These are phyloP conservation scores for Taeniopygia guttata DNA, from an alignment of 2,797 vertebrate genomes.

Conservation along the genomic window DNA sequence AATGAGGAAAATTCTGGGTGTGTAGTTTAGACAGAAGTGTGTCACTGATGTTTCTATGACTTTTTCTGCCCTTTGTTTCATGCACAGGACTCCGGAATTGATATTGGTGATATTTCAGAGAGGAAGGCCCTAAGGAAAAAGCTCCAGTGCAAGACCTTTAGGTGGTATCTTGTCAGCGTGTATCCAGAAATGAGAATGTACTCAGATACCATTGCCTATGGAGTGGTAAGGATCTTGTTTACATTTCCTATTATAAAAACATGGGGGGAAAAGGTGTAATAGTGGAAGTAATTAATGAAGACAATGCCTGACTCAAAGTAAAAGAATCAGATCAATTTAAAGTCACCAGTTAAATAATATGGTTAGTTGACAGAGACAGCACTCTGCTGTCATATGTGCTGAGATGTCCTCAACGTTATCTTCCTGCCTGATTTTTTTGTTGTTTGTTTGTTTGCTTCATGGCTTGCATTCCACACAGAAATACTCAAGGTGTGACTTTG, in stretches of 20 bases:
- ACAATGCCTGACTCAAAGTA: not conserved
- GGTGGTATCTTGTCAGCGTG: conserved; percentile 97
- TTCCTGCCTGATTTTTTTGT: not conserved
- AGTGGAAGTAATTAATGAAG: not conserved
- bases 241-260: not conserved
- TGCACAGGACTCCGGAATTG: conserved; percentile 90
- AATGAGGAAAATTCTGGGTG: not conserved
- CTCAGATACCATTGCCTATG: conserved; percentile 91
- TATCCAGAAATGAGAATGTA: conserved; percentile 99
- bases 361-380: not conserved
- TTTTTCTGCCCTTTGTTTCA: not conserved
- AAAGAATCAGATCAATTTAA: not conserved
- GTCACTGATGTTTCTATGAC: not conserved
- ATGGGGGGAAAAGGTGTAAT: not conserved
- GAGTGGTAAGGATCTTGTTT: conserved; percentile 82
- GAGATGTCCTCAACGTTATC: not conserved
- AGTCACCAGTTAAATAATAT: not conserved
- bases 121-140: conserved; percentile 93
- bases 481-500: not conserved
- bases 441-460: not conserved
- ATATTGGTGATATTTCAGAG: conserved; percentile 92
- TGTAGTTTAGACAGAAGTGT: not conserved
- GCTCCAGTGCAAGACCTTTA: conserved; percentile 95
- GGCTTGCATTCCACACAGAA: not conserved
- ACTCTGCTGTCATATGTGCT: not conserved